Conservation (phyloP, 2,113 vertebrate species). For the Pelmatolapia mariae region DNA sequence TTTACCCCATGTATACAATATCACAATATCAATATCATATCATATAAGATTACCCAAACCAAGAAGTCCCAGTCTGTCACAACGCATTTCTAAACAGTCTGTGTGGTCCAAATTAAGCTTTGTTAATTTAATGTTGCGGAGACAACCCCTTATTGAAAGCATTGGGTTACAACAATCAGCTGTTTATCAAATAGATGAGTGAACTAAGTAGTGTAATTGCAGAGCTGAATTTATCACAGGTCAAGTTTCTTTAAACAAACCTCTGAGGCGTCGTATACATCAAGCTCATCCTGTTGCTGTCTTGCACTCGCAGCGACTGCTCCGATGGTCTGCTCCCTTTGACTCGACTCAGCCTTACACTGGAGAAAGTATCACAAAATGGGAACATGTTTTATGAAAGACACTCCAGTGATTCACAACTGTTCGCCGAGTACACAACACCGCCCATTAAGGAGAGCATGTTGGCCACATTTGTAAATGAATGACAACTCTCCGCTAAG, state of each 20-base stretch:
- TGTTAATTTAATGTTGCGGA: background rate
- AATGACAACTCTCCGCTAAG: background rate
- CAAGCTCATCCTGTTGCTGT: slow-evolving; percentile 80
- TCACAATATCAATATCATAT: background rate
- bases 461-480: background rate
- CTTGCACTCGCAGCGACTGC: slow-evolving; percentile 81
- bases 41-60: background rate
- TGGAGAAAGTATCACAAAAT: background rate
- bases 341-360: slow-evolving; percentile 67
- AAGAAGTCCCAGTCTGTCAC: background rate
- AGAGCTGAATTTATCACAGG: background rate
- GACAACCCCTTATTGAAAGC: background rate
- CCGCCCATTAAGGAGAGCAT: background rate
- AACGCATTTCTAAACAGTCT: background rate
- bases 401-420: background rate
- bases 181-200: background rate
- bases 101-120: background rate
- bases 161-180: background rate
- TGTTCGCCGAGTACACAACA: background rate
- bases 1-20: background rate
- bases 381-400: background rate
- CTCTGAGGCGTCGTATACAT: slow-evolving; percentile 83
- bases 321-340: slow-evolving; percentile 74
- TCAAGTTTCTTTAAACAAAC: slow-evolving; percentile 50
- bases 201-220: background rate